These are phyloP conservation scores for Archips xylosteana DNA, from an alignment of 2,888 invertebrate species.

Conservation along the genomic window DNA sequence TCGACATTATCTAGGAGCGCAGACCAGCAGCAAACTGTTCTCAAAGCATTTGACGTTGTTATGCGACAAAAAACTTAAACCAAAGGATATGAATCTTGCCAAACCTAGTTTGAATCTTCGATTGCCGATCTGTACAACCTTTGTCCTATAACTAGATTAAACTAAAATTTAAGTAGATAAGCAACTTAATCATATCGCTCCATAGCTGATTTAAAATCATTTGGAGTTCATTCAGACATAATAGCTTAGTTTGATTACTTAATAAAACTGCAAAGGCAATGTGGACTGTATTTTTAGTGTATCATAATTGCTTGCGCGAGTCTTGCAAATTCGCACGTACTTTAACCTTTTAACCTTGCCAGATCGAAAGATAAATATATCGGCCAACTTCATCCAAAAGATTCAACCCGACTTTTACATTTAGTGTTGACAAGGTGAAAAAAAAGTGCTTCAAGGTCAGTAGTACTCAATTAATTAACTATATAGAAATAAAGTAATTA, in stretches of 20 bases:
- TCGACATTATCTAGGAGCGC: too few species aligned
- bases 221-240: neutral
- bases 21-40: too few species aligned
- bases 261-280: neutral
- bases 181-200: neutral
- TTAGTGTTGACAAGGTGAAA: neutral
- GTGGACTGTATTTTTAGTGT: neutral
- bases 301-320: neutral
- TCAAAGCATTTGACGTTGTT: too few species aligned
- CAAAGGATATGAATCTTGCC: neutral
- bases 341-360: neutral
- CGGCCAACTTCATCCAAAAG: neutral
- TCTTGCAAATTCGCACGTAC: neutral
- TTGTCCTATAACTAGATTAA: slow-evolving; percentile 20
- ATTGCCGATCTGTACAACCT: slow-evolving; percentile 13
- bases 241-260: neutral
- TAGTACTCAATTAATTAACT: neutral
- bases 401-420: neutral
- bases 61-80: neutral
- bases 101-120: neutral
- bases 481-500: neutral
- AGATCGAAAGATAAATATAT: neutral
- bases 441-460: neutral
- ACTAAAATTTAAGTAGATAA: slow-evolving; percentile 36
- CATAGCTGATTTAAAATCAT: neutral